These are phyloP conservation scores for Neodiprion virginianus DNA, from an alignment of 1,140 invertebrate genomes.

Conservation along the genomic window DNA sequence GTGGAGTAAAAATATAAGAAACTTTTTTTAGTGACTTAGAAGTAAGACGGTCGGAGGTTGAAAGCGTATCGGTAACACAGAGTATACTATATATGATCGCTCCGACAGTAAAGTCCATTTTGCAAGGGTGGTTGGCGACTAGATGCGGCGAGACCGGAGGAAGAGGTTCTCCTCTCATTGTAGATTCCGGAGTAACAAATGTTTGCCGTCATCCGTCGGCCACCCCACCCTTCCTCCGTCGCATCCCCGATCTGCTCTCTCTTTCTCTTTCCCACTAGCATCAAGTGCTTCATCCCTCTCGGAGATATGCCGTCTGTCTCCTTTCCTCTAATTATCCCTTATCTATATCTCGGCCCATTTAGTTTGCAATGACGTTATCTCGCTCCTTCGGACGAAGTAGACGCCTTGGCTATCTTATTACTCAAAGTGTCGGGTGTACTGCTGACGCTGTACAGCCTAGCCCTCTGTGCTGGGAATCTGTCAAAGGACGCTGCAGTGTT, in stretches of 20 bases:
- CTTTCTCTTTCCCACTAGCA: constrained; percentile 30
- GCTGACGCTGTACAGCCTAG: neutral
- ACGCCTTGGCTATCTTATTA: constrained; percentile 59
- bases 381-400: constrained; percentile 51
- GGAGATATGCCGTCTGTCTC: constrained; percentile 45
- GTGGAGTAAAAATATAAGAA: too few species aligned
- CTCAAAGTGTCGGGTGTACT: constrained; percentile 53
- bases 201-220: constrained; percentile 48
- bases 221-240: constrained; percentile 18
- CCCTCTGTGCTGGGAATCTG: neutral
- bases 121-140: constrained; percentile 23
- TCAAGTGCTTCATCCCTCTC: neutral
- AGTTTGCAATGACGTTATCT: constrained; percentile 60
- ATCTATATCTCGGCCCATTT: constrained; percentile 62
- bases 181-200: constrained; percentile 57
- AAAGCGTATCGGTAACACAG: constrained; percentile 16
- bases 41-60: neutral
- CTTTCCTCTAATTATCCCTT: constrained; percentile 60
- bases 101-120: constrained; percentile 13
- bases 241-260: constrained; percentile 22
- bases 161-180: constrained; percentile 42
- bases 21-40: neutral
- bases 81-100: constrained; percentile 13
- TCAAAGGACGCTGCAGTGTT: neutral
- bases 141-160: neutral